These are phyloP conservation scores for Creontiades dilutus DNA, from an alignment of 2,888 invertebrate species.

Conservation along the genomic window DNA sequence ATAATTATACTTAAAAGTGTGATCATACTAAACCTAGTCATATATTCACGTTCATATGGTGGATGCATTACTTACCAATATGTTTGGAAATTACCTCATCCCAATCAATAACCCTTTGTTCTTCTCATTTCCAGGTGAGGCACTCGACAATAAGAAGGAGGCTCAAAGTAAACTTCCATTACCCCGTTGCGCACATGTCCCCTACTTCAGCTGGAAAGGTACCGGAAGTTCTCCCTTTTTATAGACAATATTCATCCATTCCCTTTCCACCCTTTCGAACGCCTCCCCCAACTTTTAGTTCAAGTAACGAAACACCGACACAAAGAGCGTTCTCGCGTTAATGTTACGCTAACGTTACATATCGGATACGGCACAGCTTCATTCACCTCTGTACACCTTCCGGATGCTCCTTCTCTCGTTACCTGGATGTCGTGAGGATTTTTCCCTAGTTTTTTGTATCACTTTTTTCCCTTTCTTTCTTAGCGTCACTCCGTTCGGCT, in stretches of 20 bases:
- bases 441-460: background rate
- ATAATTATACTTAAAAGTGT: too few relatives aligned
- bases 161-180: slow-evolving; percentile 50
- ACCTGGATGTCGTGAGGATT: slow-evolving; percentile 28
- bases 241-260: slow-evolving; percentile 26
- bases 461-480: background rate
- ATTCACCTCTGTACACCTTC: slow-evolving; percentile 30
- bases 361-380: slow-evolving; percentile 25
- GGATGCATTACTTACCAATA: too few relatives aligned
- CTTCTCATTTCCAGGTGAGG: slow-evolving; percentile 62
- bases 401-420: slow-evolving; percentile 20
- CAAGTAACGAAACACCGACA: slow-evolving; percentile 20
- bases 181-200: slow-evolving; percentile 66
- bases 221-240: slow-evolving; percentile 19
- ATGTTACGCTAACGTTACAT: slow-evolving; percentile 30
- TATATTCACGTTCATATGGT: too few relatives aligned
- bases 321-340: slow-evolving; percentile 6
- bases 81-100: too few relatives aligned
- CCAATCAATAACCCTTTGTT: slow-evolving; percentile 1
- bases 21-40: too few relatives aligned
- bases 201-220: slow-evolving; percentile 31
- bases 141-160: slow-evolving; percentile 18
- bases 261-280: background rate
- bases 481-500: background rate
- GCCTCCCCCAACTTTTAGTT: slow-evolving; percentile 11